Conservation (phyloP, 1,140 invertebrate genomes). For the Daktulosphaira vitifoliae region DNA sequence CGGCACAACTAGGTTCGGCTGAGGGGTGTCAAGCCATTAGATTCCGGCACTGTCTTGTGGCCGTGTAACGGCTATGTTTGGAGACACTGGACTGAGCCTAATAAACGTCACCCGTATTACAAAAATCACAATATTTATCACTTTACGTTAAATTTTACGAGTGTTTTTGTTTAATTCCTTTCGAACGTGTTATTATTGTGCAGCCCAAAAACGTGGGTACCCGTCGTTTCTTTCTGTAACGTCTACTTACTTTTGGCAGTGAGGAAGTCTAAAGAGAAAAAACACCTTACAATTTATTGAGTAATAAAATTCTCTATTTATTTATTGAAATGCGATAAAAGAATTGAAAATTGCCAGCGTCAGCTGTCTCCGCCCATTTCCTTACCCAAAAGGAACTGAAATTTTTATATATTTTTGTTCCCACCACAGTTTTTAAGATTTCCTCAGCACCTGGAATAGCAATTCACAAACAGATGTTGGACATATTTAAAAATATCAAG, state of each 20-base stretch:
- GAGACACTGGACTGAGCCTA: not conserved
- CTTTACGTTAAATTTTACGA: slow-evolving; percentile 32
- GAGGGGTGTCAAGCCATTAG: not conserved
- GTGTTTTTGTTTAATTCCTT: slow-evolving; percentile 18
- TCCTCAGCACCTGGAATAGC: slow-evolving; percentile 18
- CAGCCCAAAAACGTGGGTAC: not conserved
- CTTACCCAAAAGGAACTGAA: not conserved
- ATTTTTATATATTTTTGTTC: slow-evolving; percentile 25
- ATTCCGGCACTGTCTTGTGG: not conserved
- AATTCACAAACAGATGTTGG: not conserved
- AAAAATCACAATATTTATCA: slow-evolving; percentile 31
- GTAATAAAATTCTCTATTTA: slow-evolving; percentile 15
- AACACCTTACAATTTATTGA: slow-evolving; percentile 22
- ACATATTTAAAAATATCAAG: slow-evolving; percentile 11
- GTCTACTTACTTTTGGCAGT: not conserved
- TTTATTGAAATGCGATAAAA: slow-evolving; percentile 11
- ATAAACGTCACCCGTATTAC: slow-evolving; percentile 25
- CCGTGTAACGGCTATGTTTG: slow-evolving; percentile 17
- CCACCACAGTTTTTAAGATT: not conserved
- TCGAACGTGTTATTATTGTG: slow-evolving; percentile 9
- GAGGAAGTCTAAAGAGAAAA: not conserved
- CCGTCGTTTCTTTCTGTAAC: not conserved
- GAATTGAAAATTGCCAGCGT: slow-evolving; percentile 2
- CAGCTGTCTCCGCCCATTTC: slow-evolving; percentile 31
- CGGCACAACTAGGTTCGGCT: not conserved